Base-by-base conservation (phyloP, 1,140 invertebrate species). In the Frieseomelitta varia region DNA sequence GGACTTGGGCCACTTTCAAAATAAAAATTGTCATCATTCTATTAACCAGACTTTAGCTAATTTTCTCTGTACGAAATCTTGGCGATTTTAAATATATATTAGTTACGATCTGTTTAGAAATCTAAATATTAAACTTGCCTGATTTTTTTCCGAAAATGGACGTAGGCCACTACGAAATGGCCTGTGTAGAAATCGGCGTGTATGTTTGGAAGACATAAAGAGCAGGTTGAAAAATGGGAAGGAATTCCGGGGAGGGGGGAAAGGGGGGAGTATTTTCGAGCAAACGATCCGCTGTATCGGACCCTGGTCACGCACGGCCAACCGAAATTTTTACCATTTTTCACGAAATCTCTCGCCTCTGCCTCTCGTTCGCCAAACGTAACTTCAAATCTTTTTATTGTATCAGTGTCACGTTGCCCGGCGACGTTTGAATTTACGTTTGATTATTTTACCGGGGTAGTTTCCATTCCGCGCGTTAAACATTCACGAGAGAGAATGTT, bases 271-370 rank as follows among this genome's bases (percentile, higher is more conserved):
- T 4, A 4, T 39, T 39, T 3, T 0, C 24, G 30, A 24, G 19
- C 12, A 72, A 55, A 15, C 55, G 73, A 89, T 89, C 81, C 78
- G 65, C 61, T 21, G 61, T 81, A 88, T 81, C 69, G 80, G 30
- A 88, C 69, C 58, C 88, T n/a, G 79, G 87, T 88, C 88, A 89
- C 88, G 87, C 80, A 55, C 84, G 76, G 78, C 77, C 84, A 55
- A 81, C 72, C 39, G 58, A 86, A 86, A 88, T 87, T 79, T 89
- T 81, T 58, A 69, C n/a, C 77, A 74, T 83, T 88, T 89, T 67
- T 88, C 88, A 27, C 24, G 73, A 80, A 81, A 86, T 6, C 53
- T 63, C 67, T 19, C 34, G 11, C 63, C 34, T 24, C 68, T 56
- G n/a, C 15, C n/a, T 65, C 15, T 65, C n/a, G n/a, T 30, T 68